A percentile compares a stretch with the other conserved stretches of the same genome.
phyloP scores from a whole-genome alignment of 1,140 invertebrate species.

The Parasteatoda tepidariorum region DNA sequence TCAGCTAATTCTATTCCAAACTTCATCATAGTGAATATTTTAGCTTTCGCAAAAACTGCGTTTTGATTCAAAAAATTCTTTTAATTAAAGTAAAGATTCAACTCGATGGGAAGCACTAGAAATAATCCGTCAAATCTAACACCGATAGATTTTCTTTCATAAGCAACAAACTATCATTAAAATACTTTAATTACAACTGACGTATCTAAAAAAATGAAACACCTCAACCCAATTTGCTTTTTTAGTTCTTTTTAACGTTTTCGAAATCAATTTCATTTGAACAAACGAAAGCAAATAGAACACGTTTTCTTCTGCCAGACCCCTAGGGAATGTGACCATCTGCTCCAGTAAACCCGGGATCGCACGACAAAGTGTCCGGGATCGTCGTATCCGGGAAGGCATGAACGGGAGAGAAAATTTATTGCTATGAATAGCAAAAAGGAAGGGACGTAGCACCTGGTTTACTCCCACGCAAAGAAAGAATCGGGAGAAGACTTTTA shows the following conservation, averaged over 20 bases:
- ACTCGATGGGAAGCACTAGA: no score
- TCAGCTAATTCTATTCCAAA: no score
- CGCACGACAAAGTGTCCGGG: conserved; percentile 58
- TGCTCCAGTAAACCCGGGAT: conserved; percentile 1
- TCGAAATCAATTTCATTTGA: conserved; percentile 30
- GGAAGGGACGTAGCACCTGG: conserved; percentile 26
- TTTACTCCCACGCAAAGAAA: conserved; percentile 25
- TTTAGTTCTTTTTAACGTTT: conserved; percentile 23
- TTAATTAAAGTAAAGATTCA: no score
- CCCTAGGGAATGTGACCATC: conserved; percentile 25
- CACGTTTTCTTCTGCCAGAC: conserved; percentile 1
- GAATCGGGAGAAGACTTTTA: background rate
- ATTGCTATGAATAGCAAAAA: conserved; percentile 54
- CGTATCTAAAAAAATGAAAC: no score
- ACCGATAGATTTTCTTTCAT: no score
- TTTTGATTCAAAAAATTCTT: no score
- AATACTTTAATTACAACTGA: no score
- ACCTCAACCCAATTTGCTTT: background rate
- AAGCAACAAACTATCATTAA: no score
- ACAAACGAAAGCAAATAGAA: background rate
- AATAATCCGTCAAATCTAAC: no score
- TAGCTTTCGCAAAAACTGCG: no score
- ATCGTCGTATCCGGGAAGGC: conserved; percentile 53
- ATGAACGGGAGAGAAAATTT: conserved; percentile 34
- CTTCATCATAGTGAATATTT: no score